A percentile compares a stretch with the other conserved stretches of the same genome.
These are phyloP conservation scores for Clepsis dumicolana DNA, from an alignment of 2,888 invertebrate species.

Conservation along the genomic window DNA sequence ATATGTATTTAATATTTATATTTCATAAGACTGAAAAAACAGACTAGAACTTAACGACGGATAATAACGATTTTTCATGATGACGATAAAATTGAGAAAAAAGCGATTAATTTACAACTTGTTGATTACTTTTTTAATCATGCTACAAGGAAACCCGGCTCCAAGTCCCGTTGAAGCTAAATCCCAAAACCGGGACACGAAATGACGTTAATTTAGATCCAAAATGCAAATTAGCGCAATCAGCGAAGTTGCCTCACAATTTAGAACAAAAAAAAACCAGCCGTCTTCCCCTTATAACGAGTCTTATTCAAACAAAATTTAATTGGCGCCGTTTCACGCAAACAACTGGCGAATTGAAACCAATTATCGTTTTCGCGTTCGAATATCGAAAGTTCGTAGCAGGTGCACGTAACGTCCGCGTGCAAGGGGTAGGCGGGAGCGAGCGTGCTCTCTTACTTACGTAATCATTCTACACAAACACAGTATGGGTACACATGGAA, in stretches of 20 bases:
- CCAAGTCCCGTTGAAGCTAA: neutral
- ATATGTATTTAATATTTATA: too few species aligned
- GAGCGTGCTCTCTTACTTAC: slow-evolving; percentile 37
- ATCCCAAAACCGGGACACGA: neutral
- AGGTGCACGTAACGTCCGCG: slow-evolving; percentile 72
- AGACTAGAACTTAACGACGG: too few species aligned
- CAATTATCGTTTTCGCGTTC: slow-evolving; percentile 81
- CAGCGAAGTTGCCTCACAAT: slow-evolving; percentile 15
- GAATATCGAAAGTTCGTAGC: slow-evolving; percentile 80
- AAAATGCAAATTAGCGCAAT: slow-evolving; percentile 16
- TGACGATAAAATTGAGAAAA: too few species aligned
- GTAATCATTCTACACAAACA: neutral
- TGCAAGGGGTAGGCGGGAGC: slow-evolving; percentile 52
- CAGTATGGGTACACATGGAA: too few species aligned
- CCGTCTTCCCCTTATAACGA: slow-evolving; percentile 35
- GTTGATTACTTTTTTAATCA: too few species aligned
- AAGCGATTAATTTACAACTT: too few species aligned
- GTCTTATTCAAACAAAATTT: slow-evolving; percentile 71
- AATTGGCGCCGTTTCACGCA: slow-evolving; percentile 76
- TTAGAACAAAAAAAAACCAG: slow-evolving; percentile 20
- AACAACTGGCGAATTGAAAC: slow-evolving; percentile 78
- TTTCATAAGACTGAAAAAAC: too few species aligned
- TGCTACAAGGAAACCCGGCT: neutral
- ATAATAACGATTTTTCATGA: too few species aligned
- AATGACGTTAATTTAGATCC: slow-evolving; percentile 3